A percentile compares a stretch with the other conserved stretches of the same genome.
Evolutionary conservation across 2,113 vertebrate genomes (phyloP).

Genomic region (Burhinus oedicnemus): DNA sequence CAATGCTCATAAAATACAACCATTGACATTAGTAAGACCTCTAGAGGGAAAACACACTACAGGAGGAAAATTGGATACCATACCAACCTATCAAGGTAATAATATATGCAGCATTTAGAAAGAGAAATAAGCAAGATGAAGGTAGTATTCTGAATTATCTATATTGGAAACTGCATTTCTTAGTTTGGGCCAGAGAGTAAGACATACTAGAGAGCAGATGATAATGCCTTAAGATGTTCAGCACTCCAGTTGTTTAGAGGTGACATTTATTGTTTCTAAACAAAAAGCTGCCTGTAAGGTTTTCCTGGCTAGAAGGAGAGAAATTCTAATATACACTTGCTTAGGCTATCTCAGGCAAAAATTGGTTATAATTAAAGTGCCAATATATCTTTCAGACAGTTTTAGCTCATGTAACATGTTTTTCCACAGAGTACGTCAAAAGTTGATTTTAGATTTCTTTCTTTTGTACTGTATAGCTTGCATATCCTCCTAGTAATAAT

Average conservation of each 20-base stretch:
- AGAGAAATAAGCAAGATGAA: background rate
- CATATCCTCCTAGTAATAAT: background rate
- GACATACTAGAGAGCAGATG: background rate
- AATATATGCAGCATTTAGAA: background rate
- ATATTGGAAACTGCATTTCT: background rate
- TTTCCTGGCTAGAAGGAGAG: background rate
- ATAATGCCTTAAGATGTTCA: background rate
- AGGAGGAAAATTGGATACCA: slow-evolving; percentile 76
- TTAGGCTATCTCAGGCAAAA: background rate
- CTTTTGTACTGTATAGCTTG: background rate
- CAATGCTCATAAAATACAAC: slow-evolving; percentile 73
- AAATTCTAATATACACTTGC: background rate
- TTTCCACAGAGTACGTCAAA: background rate
- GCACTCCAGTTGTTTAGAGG: background rate
- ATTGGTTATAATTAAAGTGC: background rate
- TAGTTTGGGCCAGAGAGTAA: background rate
- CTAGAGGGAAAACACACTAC: slow-evolving; percentile 62
- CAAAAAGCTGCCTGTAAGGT: background rate
- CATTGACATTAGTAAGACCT: slow-evolving; percentile 70
- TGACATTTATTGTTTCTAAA: background rate
- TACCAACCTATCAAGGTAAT: slow-evolving; percentile 89
- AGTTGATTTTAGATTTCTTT: background rate
- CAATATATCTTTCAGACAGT: background rate
- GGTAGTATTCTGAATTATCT: background rate
- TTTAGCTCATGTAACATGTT: background rate